phyloP scores from a whole-genome alignment of 2,888 invertebrate genomes.

The Acrobasis consociella region DNA sequence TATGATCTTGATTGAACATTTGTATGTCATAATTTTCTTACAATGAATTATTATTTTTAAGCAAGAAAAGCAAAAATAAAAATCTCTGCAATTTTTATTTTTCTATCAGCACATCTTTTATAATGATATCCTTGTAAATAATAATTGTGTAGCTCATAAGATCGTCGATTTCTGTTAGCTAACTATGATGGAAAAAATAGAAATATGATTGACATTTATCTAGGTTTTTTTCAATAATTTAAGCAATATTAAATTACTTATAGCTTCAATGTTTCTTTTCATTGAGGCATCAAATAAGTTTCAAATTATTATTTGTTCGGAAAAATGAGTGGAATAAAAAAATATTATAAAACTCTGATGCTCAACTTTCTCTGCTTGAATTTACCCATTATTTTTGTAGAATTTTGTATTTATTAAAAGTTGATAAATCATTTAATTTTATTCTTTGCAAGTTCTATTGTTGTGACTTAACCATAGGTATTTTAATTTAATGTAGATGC shows the following conservation, averaged over 20 bases:
- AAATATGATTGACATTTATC: neutral
- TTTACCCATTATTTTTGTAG: constrained; percentile 56
- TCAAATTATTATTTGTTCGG: constrained; percentile 70
- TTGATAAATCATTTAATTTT: constrained; percentile 49
- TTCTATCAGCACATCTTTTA: too few species aligned
- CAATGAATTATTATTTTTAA: neutral
- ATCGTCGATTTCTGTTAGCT: neutral
- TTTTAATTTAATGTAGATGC: constrained; percentile 58
- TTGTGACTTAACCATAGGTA: constrained; percentile 52
- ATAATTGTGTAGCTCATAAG: constrained; percentile 1
- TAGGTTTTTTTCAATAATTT: too few species aligned
- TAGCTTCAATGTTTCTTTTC: neutral
- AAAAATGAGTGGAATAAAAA: constrained; percentile 63
- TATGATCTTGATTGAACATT: neutral
- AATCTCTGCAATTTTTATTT: too few species aligned
- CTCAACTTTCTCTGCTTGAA: constrained; percentile 74
- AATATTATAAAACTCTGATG: constrained; percentile 63
- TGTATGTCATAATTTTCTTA: neutral
- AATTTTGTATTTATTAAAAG: constrained; percentile 48
- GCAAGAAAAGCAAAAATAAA: too few species aligned
- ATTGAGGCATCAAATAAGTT: constrained; percentile 40
- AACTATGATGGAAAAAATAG: neutral
- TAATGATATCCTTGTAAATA: constrained; percentile 8
- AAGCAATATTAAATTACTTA: too few species aligned
- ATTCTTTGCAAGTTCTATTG: constrained; percentile 58